phyloP scores from a whole-genome alignment of 2,797 vertebrate species.

The Pangasius macronema region DNA sequence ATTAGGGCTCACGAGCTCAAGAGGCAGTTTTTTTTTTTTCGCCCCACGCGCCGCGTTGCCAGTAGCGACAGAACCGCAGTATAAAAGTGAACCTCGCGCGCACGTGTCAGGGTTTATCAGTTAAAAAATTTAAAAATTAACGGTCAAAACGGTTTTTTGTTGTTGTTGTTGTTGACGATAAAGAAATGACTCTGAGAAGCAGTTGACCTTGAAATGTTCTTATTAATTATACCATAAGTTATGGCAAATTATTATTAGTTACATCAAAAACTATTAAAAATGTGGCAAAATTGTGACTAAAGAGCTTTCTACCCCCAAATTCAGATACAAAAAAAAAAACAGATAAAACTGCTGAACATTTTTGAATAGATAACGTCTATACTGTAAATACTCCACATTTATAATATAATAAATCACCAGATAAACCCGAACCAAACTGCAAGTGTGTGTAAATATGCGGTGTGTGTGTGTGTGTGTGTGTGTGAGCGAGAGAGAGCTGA shows the following conservation, averaged over 20 bases:
- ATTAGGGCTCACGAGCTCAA: slow-evolving; percentile 55
- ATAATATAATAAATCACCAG: neutral
- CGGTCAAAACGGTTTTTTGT: neutral
- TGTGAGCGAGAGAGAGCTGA: neutral
- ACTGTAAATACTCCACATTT: neutral
- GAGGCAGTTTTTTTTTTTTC: slow-evolving; percentile 59
- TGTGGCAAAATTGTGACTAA: neutral
- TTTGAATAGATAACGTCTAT: neutral
- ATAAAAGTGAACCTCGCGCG: slow-evolving; percentile 14
- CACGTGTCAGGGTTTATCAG: neutral
- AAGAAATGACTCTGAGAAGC: neutral
- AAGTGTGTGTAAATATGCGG: neutral
- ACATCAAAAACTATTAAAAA: neutral
- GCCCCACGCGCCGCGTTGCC: slow-evolving; percentile 73
- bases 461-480: neutral
- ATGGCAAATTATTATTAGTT: neutral
- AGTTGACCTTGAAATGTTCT: neutral
- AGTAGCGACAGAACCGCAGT: slow-evolving; percentile 75
- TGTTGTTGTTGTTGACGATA: neutral
- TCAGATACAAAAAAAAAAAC: neutral
- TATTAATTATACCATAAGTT: neutral
- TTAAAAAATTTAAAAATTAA: neutral
- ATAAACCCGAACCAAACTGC: neutral
- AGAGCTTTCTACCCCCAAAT: neutral
- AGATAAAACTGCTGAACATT: neutral